phyloP scores from a whole-genome alignment of 2,113 vertebrate genomes.

The Mus pahari region DNA sequence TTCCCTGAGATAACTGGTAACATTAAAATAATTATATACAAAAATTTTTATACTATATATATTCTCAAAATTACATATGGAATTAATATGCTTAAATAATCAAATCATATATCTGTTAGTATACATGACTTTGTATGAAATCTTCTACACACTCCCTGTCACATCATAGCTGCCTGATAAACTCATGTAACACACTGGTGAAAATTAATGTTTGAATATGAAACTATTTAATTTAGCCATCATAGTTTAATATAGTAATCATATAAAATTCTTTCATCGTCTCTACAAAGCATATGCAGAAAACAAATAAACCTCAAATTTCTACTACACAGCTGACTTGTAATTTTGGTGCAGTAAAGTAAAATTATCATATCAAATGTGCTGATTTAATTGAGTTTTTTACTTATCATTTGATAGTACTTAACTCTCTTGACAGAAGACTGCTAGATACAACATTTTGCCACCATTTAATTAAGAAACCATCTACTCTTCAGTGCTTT shows the following conservation, averaged over 20 bases:
- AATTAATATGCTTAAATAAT: not conserved
- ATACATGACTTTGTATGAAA: not conserved
- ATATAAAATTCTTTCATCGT: not conserved
- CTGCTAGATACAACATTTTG: not conserved
- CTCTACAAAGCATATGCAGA: not conserved
- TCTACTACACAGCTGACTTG: not conserved
- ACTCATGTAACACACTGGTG: not conserved
- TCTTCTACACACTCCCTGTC: not conserved
- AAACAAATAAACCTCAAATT: not conserved
- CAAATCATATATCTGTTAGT: not conserved
- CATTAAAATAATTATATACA: not conserved
- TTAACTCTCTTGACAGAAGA: conserved; percentile 15
- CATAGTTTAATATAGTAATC: not conserved
- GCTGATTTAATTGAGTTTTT: not conserved
- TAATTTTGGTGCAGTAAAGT: not conserved
- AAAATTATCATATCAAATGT: not conserved
- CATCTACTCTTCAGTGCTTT: not conserved
- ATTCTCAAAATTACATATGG: too few relatives aligned
- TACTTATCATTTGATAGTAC: not conserved
- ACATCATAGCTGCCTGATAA: not conserved
- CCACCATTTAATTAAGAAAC: not conserved
- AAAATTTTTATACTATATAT: not conserved
- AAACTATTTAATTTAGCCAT: not conserved
- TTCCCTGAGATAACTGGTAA: not conserved
- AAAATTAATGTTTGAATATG: conserved; percentile 16